Base-by-base conservation (phyloP, 2,888 invertebrate genomes). In the Hecatera dysodea region DNA sequence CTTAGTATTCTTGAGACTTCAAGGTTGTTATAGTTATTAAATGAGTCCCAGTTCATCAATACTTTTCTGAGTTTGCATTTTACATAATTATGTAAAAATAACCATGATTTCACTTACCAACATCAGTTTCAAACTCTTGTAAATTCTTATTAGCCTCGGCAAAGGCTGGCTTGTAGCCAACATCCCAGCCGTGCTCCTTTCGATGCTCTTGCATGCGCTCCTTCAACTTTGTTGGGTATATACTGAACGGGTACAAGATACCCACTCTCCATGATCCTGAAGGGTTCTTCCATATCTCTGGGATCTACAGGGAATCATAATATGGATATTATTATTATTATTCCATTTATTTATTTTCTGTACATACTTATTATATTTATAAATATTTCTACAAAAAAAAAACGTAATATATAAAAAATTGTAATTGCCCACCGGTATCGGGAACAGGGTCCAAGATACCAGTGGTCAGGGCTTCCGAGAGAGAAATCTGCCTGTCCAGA, bases 211-310 rank as follows among this genome's bases (percentile, higher is more conserved):
- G 96, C 67, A 99, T 97, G 67, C 99, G 97, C 79, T 99, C 99
- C 82, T 97, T 97, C 52, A 99, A 96, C 89, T 97, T 97, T 59
- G 97, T 97, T 0, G 99, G 98, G 92, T 99, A 99, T 50, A 99
- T 95, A 87, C 98, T 98, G 92, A 97, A 98, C 3, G 98, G 97
- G 89, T 97, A 97, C 90, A 99, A 98, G 0, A 99, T 94, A 7
- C 99, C 99, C 71, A 99, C 96, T 79, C 98, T 98, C 96, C 97
- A 99, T 78, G 97, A 97, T 39, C 98, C 98, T 57, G 97, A 96
- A 0, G 98, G 98, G 92, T 99, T 99, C 66, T 96, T 96, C 99
- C 99, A 99, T 71, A 94, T 89, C 48, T 96, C 94, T 75, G 99
- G 99, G 85, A 99, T 97, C 98, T 98, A 65, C 19, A 12, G 27